Evolutionary conservation across 2,113 vertebrate species (phyloP).

Genomic region (Sitta europaea): DNA sequence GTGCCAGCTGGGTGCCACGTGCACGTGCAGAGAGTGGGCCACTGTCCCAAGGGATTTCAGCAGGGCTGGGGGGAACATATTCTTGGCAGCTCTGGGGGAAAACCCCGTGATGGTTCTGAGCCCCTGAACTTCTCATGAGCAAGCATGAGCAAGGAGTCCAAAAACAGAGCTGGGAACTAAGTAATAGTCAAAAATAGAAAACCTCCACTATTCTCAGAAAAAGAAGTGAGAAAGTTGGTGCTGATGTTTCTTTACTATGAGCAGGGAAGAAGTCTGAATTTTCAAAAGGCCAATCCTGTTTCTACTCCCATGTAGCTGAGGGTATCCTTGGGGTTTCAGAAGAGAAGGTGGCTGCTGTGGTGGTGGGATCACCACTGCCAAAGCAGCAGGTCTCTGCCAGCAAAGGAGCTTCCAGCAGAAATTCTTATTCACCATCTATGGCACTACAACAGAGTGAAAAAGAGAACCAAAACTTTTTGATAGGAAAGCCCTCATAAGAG

Average conservation of each 20-base stretch:
- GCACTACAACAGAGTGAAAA: not conserved
- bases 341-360: not conserved
- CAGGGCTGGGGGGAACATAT: not conserved
- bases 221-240: not conserved
- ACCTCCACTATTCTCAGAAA: not conserved
- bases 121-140: not conserved
- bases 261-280: not conserved
- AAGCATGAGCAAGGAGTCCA: not conserved
- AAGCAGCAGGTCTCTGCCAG: not conserved
- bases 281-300: not conserved
- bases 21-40: not conserved
- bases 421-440: not conserved
- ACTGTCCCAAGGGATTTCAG: not conserved
- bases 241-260: not conserved
- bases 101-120: not conserved
- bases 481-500: not conserved
- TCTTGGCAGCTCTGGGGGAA: not conserved
- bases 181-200: not conserved
- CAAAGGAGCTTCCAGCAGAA: not conserved
- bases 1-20: fast-evolving
- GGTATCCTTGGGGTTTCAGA: not conserved
- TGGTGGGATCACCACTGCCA: not conserved
- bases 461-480: conserved; percentile 9
- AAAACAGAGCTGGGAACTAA: not conserved
- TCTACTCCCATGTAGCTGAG: not conserved